Evolutionary conservation across 1,140 invertebrate genomes (phyloP).

Genomic region (Heliothis subflexa): DNA sequence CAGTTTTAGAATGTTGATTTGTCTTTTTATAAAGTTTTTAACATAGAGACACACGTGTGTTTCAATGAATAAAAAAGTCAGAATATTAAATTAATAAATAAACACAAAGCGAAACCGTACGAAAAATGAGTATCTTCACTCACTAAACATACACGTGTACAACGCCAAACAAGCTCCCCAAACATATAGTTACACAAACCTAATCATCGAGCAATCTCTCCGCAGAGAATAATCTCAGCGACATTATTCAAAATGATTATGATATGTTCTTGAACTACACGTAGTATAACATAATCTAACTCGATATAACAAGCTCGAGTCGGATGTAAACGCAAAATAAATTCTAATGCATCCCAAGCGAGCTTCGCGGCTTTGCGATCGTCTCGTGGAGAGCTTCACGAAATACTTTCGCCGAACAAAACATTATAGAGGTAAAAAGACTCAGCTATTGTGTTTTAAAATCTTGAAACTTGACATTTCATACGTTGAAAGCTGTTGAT

Average conservation of each 20-base stretch:
- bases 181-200: conserved; percentile 30
- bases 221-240: conserved; percentile 29
- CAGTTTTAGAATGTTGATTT: too few species aligned
- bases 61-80: too few species aligned
- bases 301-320: conserved; percentile 23
- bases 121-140: background rate
- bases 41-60: too few species aligned
- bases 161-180: conserved; percentile 6
- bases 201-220: conserved; percentile 44
- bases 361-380: conserved; percentile 39
- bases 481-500: conserved; percentile 28
- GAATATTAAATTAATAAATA: too few species aligned
- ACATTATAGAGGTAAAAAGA: conserved; percentile 41
- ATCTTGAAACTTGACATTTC: conserved; percentile 32
- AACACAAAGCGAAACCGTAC: too few species aligned
- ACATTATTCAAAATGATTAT: conserved; percentile 47
- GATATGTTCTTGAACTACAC: conserved; percentile 43
- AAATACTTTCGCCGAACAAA: conserved; percentile 23
- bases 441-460: conserved; percentile 28
- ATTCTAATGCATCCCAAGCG: conserved; percentile 54
- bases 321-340: conserved; percentile 44
- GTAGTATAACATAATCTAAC: conserved; percentile 31
- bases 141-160: conserved; percentile 4
- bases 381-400: conserved; percentile 11
- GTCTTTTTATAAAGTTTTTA: too few species aligned